A percentile compares a stretch with the other conserved stretches of the same genome.
These are phyloP conservation scores for Mormyrus iriodes DNA, from an alignment of 2,113 vertebrate genomes.

Conservation along the genomic window DNA sequence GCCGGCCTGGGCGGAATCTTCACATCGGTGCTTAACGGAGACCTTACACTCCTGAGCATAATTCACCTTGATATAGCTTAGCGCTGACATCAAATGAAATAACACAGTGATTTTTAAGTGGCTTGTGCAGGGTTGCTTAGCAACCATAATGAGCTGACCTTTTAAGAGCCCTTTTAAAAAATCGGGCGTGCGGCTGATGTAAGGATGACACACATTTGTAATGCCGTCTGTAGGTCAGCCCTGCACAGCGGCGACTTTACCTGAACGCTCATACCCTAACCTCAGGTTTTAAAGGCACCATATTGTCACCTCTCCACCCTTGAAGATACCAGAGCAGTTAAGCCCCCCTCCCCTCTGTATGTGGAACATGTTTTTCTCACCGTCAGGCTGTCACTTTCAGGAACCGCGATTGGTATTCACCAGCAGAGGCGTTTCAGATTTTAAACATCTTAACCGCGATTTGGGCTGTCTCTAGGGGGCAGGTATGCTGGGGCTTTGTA, in stretches of 20 bases:
- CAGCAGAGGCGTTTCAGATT: conserved; percentile 61
- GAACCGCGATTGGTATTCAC: conserved; percentile 63
- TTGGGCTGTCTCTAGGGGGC: conserved; percentile 65
- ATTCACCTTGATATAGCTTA: conserved; percentile 28
- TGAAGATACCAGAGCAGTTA: conserved; percentile 51
- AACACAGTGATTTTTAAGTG: conserved; percentile 32
- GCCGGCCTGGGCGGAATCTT: not conserved
- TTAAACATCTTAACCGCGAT: conserved; percentile 66
- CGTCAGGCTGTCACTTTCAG: conserved; percentile 44
- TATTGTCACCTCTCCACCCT: conserved; percentile 32
- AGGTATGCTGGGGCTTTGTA: conserved; percentile 53
- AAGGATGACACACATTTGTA: conserved; percentile 32
- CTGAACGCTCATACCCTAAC: not conserved
- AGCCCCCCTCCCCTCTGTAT: conserved; percentile 42
- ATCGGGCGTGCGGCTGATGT: conserved; percentile 38
- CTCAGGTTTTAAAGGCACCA: conserved; percentile 3
- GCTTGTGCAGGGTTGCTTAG: conserved; percentile 59
- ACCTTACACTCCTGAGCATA: conserved; percentile 5
- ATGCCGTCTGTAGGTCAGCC: not conserved
- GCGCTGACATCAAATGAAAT: conserved; percentile 38
- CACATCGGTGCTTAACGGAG: not conserved
- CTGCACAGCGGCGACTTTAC: not conserved
- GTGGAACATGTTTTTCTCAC: conserved; percentile 43
- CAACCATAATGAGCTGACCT: conserved; percentile 75
- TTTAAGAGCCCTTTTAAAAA: conserved; percentile 55